Percentiles rank a stretch among this genome's conserved stretches.
Conservation (phyloP, 2,797 vertebrate genomes). For the Sternarchorhynchus goeldii region DNA sequence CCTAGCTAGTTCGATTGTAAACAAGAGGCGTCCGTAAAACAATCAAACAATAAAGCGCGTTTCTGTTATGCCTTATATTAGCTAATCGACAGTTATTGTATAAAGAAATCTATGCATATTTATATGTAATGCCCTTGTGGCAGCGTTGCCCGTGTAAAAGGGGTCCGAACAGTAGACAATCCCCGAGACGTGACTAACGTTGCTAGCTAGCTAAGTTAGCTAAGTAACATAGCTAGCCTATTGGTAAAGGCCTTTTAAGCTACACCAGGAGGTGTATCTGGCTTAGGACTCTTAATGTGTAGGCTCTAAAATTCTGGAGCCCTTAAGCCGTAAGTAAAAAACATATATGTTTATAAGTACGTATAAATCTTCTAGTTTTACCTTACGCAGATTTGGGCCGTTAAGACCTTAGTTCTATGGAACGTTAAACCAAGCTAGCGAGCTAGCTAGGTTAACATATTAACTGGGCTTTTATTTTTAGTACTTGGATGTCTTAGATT, state of each 20-base stretch:
- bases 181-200: conserved; percentile 35
- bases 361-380: conserved; percentile 20
- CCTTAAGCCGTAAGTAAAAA: conserved; percentile 68
- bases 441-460: too few species aligned
- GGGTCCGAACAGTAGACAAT: conserved; percentile 16
- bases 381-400: too few species aligned
- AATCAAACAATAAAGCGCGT: conserved; percentile 38
- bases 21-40: conserved; percentile 64
- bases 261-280: conserved; percentile 12
- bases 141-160: background rate
- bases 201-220: conserved; percentile 45
- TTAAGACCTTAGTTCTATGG: too few species aligned
- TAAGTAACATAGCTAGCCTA: too few species aligned
- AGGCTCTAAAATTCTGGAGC: conserved; percentile 51
- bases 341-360: background rate
- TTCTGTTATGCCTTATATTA: background rate
- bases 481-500: too few species aligned
- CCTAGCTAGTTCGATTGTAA: conserved; percentile 66
- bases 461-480: too few species aligned
- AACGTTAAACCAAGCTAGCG: too few species aligned
- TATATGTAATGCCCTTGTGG: background rate
- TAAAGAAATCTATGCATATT: background rate
- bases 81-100: background rate
- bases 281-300: conserved; percentile 55
- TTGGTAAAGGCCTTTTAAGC: too few species aligned